Conservation (phyloP, 2,888 invertebrate genomes). For the Drosophila prostipennis region DNA sequence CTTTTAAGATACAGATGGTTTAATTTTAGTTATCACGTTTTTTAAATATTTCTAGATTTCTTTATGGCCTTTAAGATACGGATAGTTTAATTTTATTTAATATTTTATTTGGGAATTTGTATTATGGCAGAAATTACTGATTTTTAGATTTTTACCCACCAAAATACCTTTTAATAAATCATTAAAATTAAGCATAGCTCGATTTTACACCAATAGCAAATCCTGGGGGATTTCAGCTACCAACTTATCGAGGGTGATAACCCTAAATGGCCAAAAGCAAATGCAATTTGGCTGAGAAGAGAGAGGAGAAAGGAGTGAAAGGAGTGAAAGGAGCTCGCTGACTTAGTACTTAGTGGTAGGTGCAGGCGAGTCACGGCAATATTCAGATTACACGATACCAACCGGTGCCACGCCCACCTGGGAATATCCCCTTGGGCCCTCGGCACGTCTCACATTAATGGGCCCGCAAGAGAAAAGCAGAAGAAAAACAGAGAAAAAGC, state of each 20-base stretch:
- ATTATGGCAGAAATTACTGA: too few relatives aligned
- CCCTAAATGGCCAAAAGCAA: constrained; percentile 61
- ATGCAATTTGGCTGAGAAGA: constrained; percentile 48
- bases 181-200: constrained; percentile 5
- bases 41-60: too few relatives aligned
- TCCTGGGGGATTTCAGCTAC: background rate
- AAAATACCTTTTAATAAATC: constrained; percentile 15
- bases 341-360: constrained; percentile 11
- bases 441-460: constrained; percentile 55
- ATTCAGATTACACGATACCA: constrained; percentile 62
- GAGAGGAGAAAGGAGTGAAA: background rate
- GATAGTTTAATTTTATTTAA: too few relatives aligned
- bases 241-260: constrained; percentile 38
- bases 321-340: constrained; percentile 11
- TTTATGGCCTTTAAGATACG: background rate
- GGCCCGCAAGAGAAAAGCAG: constrained; percentile 21
- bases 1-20: too few relatives aligned
- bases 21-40: too few relatives aligned
- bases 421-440: constrained; percentile 10
- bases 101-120: too few relatives aligned
- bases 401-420: constrained; percentile 26
- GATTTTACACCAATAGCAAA: background rate
- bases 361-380: constrained; percentile 70
- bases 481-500: constrained; percentile 17
- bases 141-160: too few relatives aligned